Conservation (phyloP, 2,888 invertebrate species). For the Scaptomyza parva region DNA sequence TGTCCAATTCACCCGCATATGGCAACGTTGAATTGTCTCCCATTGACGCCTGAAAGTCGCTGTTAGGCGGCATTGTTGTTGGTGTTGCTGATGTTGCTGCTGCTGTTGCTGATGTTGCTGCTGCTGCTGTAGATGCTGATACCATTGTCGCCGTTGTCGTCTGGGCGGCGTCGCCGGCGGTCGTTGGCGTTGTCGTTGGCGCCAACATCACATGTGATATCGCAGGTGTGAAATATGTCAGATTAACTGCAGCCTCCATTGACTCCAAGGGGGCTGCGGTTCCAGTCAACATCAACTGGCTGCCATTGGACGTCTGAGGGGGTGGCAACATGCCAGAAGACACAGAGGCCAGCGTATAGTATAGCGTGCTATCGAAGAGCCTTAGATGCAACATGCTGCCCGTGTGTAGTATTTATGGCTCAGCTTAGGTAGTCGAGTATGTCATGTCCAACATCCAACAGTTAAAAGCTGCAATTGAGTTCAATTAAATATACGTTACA, state of each 20-base stretch:
- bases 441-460: constrained; percentile 13
- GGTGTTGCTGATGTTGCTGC: constrained; percentile 26
- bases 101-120: constrained; percentile 61
- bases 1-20: constrained; percentile 69
- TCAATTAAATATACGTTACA: constrained; percentile 10
- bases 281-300: constrained; percentile 38
- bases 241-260: constrained; percentile 59
- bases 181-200: constrained; percentile 74
- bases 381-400: constrained; percentile 68
- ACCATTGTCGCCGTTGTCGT: constrained; percentile 76
- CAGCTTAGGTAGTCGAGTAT: constrained; percentile 11
- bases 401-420: constrained; percentile 1
- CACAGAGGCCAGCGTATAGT: constrained; percentile 64
- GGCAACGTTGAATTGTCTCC: constrained; percentile 49
- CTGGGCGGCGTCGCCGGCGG: constrained; percentile 41
- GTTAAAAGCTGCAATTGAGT: constrained; percentile 35
- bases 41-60: constrained; percentile 38
- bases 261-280: constrained; percentile 28
- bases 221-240: constrained; percentile 79
- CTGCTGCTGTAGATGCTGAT: constrained; percentile 80
- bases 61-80: constrained; percentile 41
- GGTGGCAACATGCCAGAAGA: constrained; percentile 52
- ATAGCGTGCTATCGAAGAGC: constrained; percentile 69
- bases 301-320: constrained; percentile 56
- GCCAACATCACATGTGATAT: constrained; percentile 82